Evolutionary conservation across 2,113 vertebrate species (phyloP), one percentile per base, ranked within the genome.

Genomic region (Parus major): DNA sequence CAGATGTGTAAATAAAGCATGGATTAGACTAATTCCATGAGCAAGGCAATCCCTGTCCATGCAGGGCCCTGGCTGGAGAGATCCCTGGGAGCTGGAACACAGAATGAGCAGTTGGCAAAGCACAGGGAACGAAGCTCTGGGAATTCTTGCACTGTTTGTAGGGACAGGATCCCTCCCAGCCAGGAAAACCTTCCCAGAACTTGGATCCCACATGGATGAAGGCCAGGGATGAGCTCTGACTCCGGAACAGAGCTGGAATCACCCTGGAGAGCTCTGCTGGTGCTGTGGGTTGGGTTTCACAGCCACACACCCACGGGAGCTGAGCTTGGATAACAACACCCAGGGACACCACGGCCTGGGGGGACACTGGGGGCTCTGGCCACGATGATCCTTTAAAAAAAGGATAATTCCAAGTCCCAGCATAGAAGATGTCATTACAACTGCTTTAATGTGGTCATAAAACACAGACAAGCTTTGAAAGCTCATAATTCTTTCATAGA

Each of bases 401-500:
- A 29, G 47, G 47, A 28, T 27, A 78, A 82, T 88, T 55, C 68
- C 64, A 22, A 20, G 12, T 80, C 50, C 93, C 75, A 86, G 82
- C 68, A 64, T 5, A 71, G 71, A 63, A 50, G 60, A 57, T 69
- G 27, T 72, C 86, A 61, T 70, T 94, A 81, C 68, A 75, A 85
- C 52, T 68, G 57, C 76, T 91, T 90, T 89, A 85, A 91, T 49
- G n/a, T 41, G 79, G 80, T 24, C 87, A 73, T 81, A 84, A 93
- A 80, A 57, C 65, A 79, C 70, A 86, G 69, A 65, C 50, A 56
- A 71, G 87, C 36, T 77, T 90, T 85, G 89, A 95, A 93, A 88
- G 59, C 76, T 86, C 64, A 72, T 91, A 88, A 92, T 96, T 94
- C 93, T 91, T 97, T 94, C 91, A 89, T 76, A 77, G 86, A 86